A percentile compares a stretch with the other conserved stretches of the same genome.
Evolutionary conservation across 2,888 invertebrate genomes (phyloP).

Genomic region (Tenthredo livida): DNA sequence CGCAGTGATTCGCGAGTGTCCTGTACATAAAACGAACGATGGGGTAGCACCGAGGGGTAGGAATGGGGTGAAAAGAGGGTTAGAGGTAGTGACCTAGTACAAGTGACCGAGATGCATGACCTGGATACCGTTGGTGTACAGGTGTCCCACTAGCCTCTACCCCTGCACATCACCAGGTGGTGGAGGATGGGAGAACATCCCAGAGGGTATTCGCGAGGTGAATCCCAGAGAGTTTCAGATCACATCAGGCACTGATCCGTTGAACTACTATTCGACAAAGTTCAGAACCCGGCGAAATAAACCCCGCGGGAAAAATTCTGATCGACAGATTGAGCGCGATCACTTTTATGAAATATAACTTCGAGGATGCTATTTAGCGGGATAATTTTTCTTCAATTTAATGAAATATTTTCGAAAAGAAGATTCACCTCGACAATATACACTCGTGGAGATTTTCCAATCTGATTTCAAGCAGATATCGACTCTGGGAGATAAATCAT

Average conservation of each 20-base stretch:
- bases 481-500: not conserved
- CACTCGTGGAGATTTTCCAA: not conserved
- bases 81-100: conserved; percentile 75
- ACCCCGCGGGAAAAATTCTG: not conserved
- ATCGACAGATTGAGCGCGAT: not conserved
- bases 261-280: conserved; percentile 29
- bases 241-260: conserved; percentile 46
- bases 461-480: not conserved
- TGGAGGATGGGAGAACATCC: conserved; percentile 19
- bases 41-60: not conserved
- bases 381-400: not conserved
- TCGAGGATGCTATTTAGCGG: not conserved
- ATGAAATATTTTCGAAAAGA: not conserved
- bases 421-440: not conserved
- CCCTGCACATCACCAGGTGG: conserved; percentile 59
- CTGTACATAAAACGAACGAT: conserved; percentile 1
- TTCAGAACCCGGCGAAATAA: conserved; percentile 4
- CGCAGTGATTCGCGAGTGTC: conserved; percentile 11
- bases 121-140: conserved; percentile 74
- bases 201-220: conserved; percentile 34
- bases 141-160: conserved; percentile 76
- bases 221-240: conserved; percentile 47
- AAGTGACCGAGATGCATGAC: conserved; percentile 77
- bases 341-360: not conserved
- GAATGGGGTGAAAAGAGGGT: conserved; percentile 45